Evolutionary conservation across 2,113 vertebrate species (phyloP).

Genomic region (Cathartes aura): DNA sequence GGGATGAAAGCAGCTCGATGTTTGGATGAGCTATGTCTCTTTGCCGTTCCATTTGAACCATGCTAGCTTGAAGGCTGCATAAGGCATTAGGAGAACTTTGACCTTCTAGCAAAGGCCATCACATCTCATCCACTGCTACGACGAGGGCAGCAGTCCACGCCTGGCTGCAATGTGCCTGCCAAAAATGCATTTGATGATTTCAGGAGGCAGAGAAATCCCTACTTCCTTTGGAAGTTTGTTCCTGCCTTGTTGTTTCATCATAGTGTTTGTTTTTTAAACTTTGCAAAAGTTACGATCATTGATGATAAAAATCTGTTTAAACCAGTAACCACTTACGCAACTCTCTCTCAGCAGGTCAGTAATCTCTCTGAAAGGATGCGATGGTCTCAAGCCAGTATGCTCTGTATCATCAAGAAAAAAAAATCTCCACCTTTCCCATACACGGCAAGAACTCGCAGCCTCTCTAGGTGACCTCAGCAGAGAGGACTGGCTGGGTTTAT

Average conservation of each 20-base stretch:
- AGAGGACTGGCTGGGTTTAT: neutral
- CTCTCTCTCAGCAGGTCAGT: neutral
- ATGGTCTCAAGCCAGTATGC: neutral
- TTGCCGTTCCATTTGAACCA: neutral
- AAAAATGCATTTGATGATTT: neutral
- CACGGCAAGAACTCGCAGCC: neutral
- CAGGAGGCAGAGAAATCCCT: neutral
- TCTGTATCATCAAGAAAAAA: neutral
- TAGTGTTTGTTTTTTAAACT: neutral
- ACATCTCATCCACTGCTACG: neutral
- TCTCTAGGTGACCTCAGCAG: neutral
- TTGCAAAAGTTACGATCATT: neutral
- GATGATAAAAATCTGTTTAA: conserved; percentile 29
- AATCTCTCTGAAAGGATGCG: neutral
- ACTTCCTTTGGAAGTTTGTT: neutral
- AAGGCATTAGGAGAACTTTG: neutral
- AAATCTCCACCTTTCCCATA: neutral
- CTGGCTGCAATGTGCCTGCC: neutral
- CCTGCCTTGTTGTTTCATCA: neutral
- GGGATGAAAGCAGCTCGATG: neutral
- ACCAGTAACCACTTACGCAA: neutral
- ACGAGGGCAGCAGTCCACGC: neutral
- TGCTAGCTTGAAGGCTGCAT: neutral
- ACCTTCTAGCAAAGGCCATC: neutral
- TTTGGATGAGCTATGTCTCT: neutral